Evolutionary conservation across 2,888 invertebrate species (phyloP).

Genomic region (Sphinx pinastri): DNA sequence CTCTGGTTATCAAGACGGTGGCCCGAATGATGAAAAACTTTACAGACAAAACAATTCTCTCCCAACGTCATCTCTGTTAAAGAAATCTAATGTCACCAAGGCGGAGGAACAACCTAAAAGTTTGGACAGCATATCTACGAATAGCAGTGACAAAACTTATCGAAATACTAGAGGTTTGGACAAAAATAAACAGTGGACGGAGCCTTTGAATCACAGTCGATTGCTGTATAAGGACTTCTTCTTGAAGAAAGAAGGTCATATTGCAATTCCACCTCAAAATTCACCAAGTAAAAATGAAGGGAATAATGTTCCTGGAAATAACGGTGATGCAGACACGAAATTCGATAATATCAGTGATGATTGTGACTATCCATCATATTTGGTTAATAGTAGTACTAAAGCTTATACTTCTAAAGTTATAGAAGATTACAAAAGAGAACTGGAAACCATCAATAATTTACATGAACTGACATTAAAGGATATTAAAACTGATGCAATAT

Average conservation of each 20-base stretch:
- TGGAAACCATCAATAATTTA: slow-evolving; percentile 76
- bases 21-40: slow-evolving; percentile 63
- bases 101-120: slow-evolving; percentile 67
- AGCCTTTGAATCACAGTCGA: slow-evolving; percentile 75
- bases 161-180: slow-evolving; percentile 55
- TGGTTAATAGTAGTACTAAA: slow-evolving; percentile 75
- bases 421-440: slow-evolving; percentile 80
- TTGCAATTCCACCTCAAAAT: slow-evolving; percentile 69
- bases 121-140: slow-evolving; percentile 62
- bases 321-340: slow-evolving; percentile 45
- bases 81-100: slow-evolving; percentile 55
- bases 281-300: slow-evolving; percentile 59
- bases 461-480: slow-evolving; percentile 79
- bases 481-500: slow-evolving; percentile 73
- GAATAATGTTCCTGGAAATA: slow-evolving; percentile 43
- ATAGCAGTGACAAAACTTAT: slow-evolving; percentile 59
- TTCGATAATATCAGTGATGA: slow-evolving; percentile 50
- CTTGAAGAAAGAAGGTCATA: slow-evolving; percentile 70
- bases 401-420: slow-evolving; percentile 81
- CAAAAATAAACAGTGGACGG: slow-evolving; percentile 58
- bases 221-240: slow-evolving; percentile 78
- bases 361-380: slow-evolving; percentile 72
- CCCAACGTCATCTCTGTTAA: slow-evolving; percentile 59
- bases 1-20: slow-evolving; percentile 75
- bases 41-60: slow-evolving; percentile 63